Conservation (phyloP, 1,140 invertebrate species). For the Drosophila subpulchrella region DNA sequence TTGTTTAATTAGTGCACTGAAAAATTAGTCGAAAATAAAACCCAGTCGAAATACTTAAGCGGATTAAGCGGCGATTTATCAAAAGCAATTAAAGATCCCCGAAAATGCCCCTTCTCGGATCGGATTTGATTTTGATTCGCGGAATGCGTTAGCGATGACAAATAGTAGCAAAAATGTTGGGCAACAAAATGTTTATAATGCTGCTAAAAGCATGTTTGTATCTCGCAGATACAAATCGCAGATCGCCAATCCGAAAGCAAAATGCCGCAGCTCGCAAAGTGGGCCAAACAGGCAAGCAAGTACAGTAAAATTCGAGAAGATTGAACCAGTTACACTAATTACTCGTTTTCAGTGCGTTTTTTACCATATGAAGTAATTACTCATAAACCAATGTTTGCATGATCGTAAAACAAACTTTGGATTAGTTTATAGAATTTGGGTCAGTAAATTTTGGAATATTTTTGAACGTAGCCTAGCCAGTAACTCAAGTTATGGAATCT, state of each 20-base stretch:
- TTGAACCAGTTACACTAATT: constrained; percentile 4
- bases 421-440: too few relatives aligned
- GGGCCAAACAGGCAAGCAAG: constrained; percentile 42
- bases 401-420: too few relatives aligned
- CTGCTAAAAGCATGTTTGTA: constrained; percentile 81
- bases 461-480: too few relatives aligned
- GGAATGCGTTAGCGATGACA: constrained; percentile 76
- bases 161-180: constrained; percentile 82
- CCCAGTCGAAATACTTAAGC: constrained; percentile 61
- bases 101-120: constrained; percentile 40
- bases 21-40: constrained; percentile 65
- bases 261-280: constrained; percentile 42
- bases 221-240: constrained; percentile 73
- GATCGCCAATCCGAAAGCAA: constrained; percentile 43
- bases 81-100: constrained; percentile 78
- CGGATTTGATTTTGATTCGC: constrained; percentile 57
- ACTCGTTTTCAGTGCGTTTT: neutral
- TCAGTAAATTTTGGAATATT: too few relatives aligned
- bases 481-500: too few relatives aligned
- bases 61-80: constrained; percentile 81
- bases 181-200: constrained; percentile 81
- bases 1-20: constrained; percentile 80
- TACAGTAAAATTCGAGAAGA: neutral
- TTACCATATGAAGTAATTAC: too few relatives aligned
- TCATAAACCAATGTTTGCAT: too few relatives aligned